A percentile compares a stretch with the other conserved stretches of the same genome.
These are phyloP conservation scores for Myiozetetes cayanensis DNA, from an alignment of 2,113 vertebrate genomes.

Conservation along the genomic window DNA sequence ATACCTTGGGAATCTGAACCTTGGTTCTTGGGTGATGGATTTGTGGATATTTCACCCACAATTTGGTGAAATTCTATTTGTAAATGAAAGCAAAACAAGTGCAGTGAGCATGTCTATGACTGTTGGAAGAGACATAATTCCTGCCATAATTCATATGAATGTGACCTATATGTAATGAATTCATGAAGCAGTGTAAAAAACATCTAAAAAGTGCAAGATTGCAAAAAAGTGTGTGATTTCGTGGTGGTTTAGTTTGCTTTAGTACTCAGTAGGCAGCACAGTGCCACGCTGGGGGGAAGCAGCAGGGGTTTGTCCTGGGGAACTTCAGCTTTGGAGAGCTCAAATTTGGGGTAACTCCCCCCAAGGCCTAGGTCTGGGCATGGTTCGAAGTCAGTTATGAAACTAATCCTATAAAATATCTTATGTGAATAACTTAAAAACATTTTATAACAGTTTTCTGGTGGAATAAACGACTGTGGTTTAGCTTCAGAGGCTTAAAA, in stretches of 20 bases:
- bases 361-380: background rate
- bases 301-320: background rate
- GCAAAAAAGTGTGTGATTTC: fast-evolving
- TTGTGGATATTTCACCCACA: background rate
- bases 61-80: background rate
- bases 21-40: background rate
- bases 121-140: background rate
- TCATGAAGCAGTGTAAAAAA: background rate
- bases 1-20: background rate
- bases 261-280: background rate
- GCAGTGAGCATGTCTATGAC: fast-evolving
- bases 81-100: background rate
- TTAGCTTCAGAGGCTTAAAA: background rate
- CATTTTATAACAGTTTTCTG: background rate
- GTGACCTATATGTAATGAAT: background rate
- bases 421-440: background rate
- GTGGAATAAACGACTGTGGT: background rate
- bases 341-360: background rate
- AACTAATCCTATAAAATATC: background rate
- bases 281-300: fast-evolving
- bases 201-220: background rate
- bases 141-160: background rate
- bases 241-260: background rate
- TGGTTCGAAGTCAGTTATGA: background rate
- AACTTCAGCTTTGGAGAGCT: background rate